Evolutionary conservation across 2,888 invertebrate species (phyloP).

Genomic region (Euclidia mi): DNA sequence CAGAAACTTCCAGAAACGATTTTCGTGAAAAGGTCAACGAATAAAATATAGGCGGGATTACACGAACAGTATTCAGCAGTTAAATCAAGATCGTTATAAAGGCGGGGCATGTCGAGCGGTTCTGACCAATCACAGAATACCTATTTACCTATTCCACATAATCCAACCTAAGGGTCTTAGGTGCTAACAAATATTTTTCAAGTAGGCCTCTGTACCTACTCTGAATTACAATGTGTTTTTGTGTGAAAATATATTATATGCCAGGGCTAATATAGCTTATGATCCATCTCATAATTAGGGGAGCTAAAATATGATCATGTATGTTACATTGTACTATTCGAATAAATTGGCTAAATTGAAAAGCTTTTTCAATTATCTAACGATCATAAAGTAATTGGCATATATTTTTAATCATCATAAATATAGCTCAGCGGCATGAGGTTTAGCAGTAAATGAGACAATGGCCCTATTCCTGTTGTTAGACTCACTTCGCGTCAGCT

Average conservation of each 20-base stretch:
- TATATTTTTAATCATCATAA: too few relatives aligned
- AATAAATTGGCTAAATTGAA: too few relatives aligned
- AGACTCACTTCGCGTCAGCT: too few relatives aligned
- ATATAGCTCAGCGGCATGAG: too few relatives aligned
- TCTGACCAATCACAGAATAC: constrained; percentile 73
- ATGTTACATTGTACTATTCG: too few relatives aligned
- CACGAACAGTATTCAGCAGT: constrained; percentile 54
- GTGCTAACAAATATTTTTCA: constrained; percentile 60
- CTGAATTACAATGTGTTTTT: background rate
- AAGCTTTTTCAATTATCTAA: too few relatives aligned
- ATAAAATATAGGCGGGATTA: constrained; percentile 53
- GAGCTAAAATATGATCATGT: too few relatives aligned
- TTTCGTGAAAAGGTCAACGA: constrained; percentile 12
- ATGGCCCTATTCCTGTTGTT: too few relatives aligned
- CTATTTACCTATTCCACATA: constrained; percentile 71
- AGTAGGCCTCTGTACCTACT: constrained; percentile 13
- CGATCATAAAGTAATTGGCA: too few relatives aligned
- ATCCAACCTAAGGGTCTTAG: constrained; percentile 60
- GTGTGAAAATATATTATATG: background rate
- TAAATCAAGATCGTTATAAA: constrained; percentile 79
- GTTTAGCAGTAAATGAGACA: too few relatives aligned
- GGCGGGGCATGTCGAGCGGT: constrained; percentile 74
- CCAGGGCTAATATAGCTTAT: too few relatives aligned
- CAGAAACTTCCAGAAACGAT: background rate
- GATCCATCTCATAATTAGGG: too few relatives aligned